These are phyloP conservation scores for Phyllotis vaccarum DNA, from an alignment of 2,797 vertebrate species.

Conservation along the genomic window DNA sequence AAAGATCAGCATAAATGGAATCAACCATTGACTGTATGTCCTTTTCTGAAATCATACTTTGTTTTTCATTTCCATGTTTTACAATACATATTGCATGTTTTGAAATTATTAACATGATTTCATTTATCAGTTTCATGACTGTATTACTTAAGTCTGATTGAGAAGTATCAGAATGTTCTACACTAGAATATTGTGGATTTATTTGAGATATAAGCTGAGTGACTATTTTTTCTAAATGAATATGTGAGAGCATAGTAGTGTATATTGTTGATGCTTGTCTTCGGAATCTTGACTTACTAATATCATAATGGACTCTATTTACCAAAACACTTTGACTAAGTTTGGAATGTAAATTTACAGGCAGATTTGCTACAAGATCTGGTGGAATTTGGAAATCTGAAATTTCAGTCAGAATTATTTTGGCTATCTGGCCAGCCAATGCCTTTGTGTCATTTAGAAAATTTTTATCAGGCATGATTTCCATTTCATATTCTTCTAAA, in stretches of 20 bases:
- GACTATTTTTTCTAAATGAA: conserved; percentile 79
- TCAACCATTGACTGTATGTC: conserved; percentile 79
- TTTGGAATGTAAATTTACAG: conserved; percentile 56
- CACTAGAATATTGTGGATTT: background rate
- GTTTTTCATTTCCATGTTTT: conserved; percentile 77
- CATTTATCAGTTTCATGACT: conserved; percentile 72
- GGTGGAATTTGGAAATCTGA: conserved; percentile 80
- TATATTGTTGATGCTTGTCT: conserved; percentile 75
- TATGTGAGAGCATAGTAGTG: conserved; percentile 73
- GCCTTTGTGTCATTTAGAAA: conserved; percentile 76
- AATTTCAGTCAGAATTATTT: conserved; percentile 75
- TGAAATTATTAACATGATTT: conserved; percentile 83
- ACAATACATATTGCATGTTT: conserved; percentile 82
- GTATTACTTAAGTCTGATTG: conserved; percentile 64
- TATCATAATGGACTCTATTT: conserved; percentile 61
- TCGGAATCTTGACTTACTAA: conserved; percentile 68
- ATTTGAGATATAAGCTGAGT: conserved; percentile 76
- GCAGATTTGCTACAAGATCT: conserved; percentile 68
- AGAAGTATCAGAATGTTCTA: conserved; percentile 28
- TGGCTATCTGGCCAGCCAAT: conserved; percentile 68
- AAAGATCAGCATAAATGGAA: conserved; percentile 81
- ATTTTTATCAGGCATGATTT: conserved; percentile 64
- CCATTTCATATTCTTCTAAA: conserved; percentile 75
- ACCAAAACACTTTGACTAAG: conserved; percentile 70
- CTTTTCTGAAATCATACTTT: conserved; percentile 79